Evolutionary conservation across 2,797 vertebrate genomes (phyloP), one percentile per base, ranked within the genome.

Genomic region (Mus spretus): DNA sequence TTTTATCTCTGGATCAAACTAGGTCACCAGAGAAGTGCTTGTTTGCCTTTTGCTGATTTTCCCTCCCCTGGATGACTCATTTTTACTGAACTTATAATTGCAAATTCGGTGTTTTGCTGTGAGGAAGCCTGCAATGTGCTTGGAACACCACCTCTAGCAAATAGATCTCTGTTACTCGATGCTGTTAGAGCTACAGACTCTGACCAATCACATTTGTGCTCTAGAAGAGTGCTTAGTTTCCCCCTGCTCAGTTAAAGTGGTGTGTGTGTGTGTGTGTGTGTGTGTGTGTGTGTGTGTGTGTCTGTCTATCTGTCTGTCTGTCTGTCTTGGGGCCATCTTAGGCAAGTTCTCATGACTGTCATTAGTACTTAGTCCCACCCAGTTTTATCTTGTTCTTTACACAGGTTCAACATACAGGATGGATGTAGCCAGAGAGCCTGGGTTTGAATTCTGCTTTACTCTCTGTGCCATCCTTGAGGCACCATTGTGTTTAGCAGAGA

Each of bases 1-100:
- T 96, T 96, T 96, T 93, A 85, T 96, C 57, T 96, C 67, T 86
- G 55, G 55, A 94, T 96, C 74, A 95, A 96, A 88, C 31, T 40
- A 72, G 40, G 50, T 78, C 90, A 94, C 53, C 74, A 96, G 88
- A 90, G 81, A 92, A 96, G 91, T 82, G 28, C 31, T 50, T 92
- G 63, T 93, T 95, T 95, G n/a, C 37, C 53, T 92, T 50, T 92
- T 55, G 84, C 65, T 94, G 24, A 40, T 15, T 91, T 95, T 79
- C n/a, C 1, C 24, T 89, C 17, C 40, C 7, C 22, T 44, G 14
- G 2, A 93, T 95, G 24, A 90, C 57, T 92, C 55, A 70, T 91
- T 94, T 85, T 90, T 65, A 90, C 80, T 26, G 44, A 90, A 89
- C 82, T 85, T 89, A 77, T 65, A 65, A 50, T 89, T 92, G 77